Base-by-base conservation (phyloP, 2,888 invertebrate genomes). In the Stratiomys singularior region DNA sequence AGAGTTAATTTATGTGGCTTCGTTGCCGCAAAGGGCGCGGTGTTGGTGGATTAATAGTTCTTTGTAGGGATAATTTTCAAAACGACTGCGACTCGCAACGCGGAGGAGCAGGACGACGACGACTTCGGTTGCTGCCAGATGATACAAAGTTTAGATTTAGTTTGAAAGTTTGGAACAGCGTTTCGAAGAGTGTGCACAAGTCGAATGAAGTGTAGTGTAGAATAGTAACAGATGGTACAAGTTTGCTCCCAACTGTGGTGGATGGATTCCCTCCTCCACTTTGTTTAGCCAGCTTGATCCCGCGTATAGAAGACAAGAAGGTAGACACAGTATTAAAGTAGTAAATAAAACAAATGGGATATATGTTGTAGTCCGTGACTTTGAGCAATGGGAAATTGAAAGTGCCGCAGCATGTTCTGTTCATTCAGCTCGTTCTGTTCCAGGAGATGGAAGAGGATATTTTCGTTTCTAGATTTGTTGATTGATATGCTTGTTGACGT, bases 1-100 rank as follows among this genome's bases (percentile, higher is more conserved):
- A 21, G 66, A 66, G 66, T 66, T 66, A 37, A 66, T 66, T 67
- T 67, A 67, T 67, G 18, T 67, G 67, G 67, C 44, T 67, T 44
- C 27, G n/a, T 28, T 56, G 72, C 56, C 37, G 56, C 47, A 21
- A 47, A 52, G 52, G 18, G 44, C 23, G 67, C 47, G 37, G 37
- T 37, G 37, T 3, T 37, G 23, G 46, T 52, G 72, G 46, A 72
- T 72, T 72, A 72, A 56, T 72, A 72, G 72, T 72, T 52, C 56
- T 21, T 44, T 44, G 67, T 67, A 37, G 67, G 67, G 67, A 67
- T 67, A 67, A 67, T 72, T 23, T 69, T 56, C 9, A 18, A 37
- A 9, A 21, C 66, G 44, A 37, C 64, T 15, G n/a, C n/a, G n/a
- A n/a, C n/a, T n/a, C n/a, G n/a, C n/a, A n/a, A n/a, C n/a, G n/a